These are phyloP conservation scores for Hipposideros larvatus DNA, from an alignment of 2,797 vertebrate species.

Conservation along the genomic window DNA sequence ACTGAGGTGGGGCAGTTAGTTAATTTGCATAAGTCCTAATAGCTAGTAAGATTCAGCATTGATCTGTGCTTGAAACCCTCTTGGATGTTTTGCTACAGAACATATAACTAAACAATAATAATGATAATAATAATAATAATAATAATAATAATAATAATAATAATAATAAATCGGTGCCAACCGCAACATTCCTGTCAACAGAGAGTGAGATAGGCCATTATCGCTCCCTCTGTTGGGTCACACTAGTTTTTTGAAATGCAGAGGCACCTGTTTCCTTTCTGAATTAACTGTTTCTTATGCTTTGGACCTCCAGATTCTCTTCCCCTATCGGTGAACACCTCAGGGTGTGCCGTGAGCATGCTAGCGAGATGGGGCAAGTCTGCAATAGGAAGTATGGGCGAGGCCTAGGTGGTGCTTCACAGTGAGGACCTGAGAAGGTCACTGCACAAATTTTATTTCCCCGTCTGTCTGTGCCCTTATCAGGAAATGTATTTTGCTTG, in stretches of 20 bases:
- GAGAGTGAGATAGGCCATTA: no score
- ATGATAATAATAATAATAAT: not conserved
- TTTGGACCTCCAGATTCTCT: not conserved
- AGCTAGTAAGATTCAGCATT: not conserved
- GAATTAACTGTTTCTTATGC: not conserved
- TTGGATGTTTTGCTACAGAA: not conserved
- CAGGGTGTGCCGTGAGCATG: no score
- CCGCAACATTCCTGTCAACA: no score
- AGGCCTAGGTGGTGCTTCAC: not conserved
- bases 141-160: not conserved
- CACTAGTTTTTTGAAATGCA: not conserved
- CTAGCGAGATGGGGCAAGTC: not conserved
- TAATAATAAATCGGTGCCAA: not conserved
- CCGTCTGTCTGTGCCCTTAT: not conserved
- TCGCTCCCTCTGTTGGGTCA: not conserved
- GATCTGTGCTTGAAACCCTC: not conserved
- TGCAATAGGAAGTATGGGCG: fast-evolving
- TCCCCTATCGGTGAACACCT: not conserved
- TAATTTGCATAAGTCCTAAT: not conserved
- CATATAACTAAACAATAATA: not conserved
- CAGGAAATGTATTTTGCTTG: not conserved
- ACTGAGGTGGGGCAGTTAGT: not conserved
- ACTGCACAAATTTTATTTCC: not conserved
- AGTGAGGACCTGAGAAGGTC: not conserved
- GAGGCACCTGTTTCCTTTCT: not conserved